Evolutionary conservation across 1,140 invertebrate genomes (phyloP).

Genomic region (Drosophila takahashii): DNA sequence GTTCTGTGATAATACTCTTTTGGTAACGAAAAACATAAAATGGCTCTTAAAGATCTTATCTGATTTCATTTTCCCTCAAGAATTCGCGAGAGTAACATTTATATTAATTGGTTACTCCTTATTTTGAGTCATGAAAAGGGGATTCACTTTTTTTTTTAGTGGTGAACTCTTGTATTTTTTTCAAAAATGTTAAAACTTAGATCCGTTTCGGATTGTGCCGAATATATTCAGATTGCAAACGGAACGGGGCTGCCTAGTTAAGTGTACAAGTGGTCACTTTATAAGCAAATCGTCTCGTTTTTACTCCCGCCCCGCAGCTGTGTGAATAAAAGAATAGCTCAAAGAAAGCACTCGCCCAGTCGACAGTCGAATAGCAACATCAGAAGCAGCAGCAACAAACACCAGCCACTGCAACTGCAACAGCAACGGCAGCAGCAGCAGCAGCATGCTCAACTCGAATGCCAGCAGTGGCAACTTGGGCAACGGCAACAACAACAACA

Average conservation of each 20-base stretch:
- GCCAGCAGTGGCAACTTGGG: constrained; percentile 45
- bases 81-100: constrained; percentile 1
- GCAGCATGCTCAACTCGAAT: constrained; percentile 75
- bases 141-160: background rate
- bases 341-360: constrained; percentile 20
- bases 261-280: constrained; percentile 39
- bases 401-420: constrained; percentile 2
- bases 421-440: constrained; percentile 27
- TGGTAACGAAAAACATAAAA: no score
- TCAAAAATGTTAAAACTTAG: constrained; percentile 9
- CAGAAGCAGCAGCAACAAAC: constrained; percentile 14
- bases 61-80: background rate
- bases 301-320: constrained; percentile 37
- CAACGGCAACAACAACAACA: constrained; percentile 26
- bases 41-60: background rate
- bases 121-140: no score
- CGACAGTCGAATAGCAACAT: constrained; percentile 30
- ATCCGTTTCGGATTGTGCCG: constrained; percentile 13
- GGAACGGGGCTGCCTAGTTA: constrained; percentile 31
- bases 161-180: background rate
- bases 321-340: constrained; percentile 23
- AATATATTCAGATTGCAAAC: constrained; percentile 30
- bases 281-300: constrained; percentile 44
- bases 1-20: constrained; percentile 2
- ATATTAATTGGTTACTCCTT: no score